Percentiles rank a stretch among this genome's conserved stretches.
Conservation (phyloP, 2,797 vertebrate species). For the Sebastiscus albofasciatus region DNA sequence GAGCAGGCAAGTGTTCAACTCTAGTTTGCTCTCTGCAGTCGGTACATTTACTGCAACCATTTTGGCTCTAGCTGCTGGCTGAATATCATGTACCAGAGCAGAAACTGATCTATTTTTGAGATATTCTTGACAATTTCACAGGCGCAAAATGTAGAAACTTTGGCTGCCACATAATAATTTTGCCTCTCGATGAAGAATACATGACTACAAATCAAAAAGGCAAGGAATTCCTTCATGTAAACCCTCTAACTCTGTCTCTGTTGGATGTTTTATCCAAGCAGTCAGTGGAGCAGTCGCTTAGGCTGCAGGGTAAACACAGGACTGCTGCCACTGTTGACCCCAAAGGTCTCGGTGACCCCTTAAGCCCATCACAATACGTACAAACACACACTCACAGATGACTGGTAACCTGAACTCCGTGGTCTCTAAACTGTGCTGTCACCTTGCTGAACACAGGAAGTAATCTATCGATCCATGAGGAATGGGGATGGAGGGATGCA, state of each 20-base stretch:
- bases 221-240: background rate
- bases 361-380: conserved; percentile 30
- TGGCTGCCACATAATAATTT: background rate
- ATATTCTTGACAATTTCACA: background rate
- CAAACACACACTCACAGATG: conserved; percentile 26
- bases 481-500: conserved; percentile 42
- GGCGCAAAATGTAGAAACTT: background rate
- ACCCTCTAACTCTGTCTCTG: background rate
- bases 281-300: background rate
- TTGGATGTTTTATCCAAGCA: background rate
- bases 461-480: conserved; percentile 80
- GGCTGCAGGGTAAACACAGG: conserved; percentile 21
- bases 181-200: background rate
- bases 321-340: conserved; percentile 47
- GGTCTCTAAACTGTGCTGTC: conserved; percentile 79
- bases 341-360: conserved; percentile 49
- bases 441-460: conserved; percentile 80
- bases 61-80: background rate
- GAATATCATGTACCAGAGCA: background rate
- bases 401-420: conserved; percentile 69
- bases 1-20: background rate
- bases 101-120: background rate
- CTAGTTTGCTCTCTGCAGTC: background rate
- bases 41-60: background rate
- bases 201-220: background rate